A percentile compares a stretch with the other conserved stretches of the same genome.
These are phyloP conservation scores for Sinopyrophorus schimmeli DNA, from an alignment of 2,888 invertebrate genomes.

Conservation along the genomic window DNA sequence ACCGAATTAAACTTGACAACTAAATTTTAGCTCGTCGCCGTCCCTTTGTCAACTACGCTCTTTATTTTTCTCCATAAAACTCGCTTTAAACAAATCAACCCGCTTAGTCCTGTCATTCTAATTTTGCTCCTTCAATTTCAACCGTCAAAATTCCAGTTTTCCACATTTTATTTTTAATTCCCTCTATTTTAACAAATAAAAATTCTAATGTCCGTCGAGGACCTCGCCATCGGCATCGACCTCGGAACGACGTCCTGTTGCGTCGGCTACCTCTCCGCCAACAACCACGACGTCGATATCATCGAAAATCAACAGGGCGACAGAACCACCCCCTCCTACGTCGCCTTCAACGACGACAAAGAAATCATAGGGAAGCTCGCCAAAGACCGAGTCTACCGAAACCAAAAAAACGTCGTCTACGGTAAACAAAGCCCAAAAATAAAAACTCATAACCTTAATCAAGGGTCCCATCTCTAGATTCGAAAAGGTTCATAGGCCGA, in stretches of 20 bases:
- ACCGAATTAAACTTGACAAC: conserved; percentile 10
- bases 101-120: too few species aligned
- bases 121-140: too few species aligned
- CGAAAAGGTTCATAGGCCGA: conserved; percentile 80
- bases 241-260: conserved; percentile 68
- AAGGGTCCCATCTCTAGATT: conserved; percentile 70
- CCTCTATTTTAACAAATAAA: too few species aligned
- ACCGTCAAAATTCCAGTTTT: too few species aligned
- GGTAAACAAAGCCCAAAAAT: too few species aligned
- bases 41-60: too few species aligned
- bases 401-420: conserved; percentile 12
- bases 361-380: conserved; percentile 11
- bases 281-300: conserved; percentile 12
- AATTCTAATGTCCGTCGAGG: too few species aligned
- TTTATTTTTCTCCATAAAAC: too few species aligned
- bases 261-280: conserved; percentile 6
- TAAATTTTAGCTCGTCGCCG: conserved; percentile 7
- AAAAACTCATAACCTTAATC: too few species aligned
- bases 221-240: conserved; percentile 79
- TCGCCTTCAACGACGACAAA: conserved; percentile 70
- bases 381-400: conserved; percentile 8
- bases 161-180: too few species aligned
- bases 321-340: conserved; percentile 75
- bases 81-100: too few species aligned
- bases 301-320: conserved; percentile 73